Evolutionary conservation across 1,140 invertebrate species (phyloP).

Genomic region (Ips nitidus): DNA sequence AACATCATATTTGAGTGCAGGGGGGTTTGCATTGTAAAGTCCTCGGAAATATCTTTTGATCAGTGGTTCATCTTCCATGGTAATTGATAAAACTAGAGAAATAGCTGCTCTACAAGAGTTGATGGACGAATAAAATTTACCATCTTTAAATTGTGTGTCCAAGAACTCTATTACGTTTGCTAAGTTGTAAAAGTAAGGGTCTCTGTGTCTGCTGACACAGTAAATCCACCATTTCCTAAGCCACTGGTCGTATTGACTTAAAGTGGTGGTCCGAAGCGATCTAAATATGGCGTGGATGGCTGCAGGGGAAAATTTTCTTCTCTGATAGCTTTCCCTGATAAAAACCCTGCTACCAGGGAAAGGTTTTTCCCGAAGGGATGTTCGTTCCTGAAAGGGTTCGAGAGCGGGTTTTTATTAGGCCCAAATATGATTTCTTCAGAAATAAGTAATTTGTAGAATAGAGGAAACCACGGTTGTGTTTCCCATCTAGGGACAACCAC

Average conservation of each 20-base stretch:
- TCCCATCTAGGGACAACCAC: not conserved
- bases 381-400: not conserved
- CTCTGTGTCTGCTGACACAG: not conserved
- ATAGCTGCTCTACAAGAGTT: slow-evolving; percentile 6
- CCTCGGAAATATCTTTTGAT: slow-evolving; percentile 12
- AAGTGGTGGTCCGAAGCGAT: not conserved
- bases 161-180: not conserved
- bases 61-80: not conserved
- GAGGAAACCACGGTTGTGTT: slow-evolving; percentile 11
- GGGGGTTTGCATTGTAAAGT: not conserved
- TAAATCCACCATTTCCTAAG: not conserved
- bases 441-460: not conserved
- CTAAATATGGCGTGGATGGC: not conserved
- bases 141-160: not conserved
- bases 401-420: not conserved
- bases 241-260: not conserved
- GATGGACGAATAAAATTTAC: not conserved
- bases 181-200: not conserved
- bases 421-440: not conserved
- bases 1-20: not conserved
- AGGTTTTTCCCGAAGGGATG: not conserved
- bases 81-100: not conserved
- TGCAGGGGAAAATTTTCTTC: not conserved
- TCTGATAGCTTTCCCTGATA: too few species aligned
- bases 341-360: slow-evolving; percentile 4